phyloP scores from a whole-genome alignment of 2,113 vertebrate genomes.

The Polypterus senegalus region DNA sequence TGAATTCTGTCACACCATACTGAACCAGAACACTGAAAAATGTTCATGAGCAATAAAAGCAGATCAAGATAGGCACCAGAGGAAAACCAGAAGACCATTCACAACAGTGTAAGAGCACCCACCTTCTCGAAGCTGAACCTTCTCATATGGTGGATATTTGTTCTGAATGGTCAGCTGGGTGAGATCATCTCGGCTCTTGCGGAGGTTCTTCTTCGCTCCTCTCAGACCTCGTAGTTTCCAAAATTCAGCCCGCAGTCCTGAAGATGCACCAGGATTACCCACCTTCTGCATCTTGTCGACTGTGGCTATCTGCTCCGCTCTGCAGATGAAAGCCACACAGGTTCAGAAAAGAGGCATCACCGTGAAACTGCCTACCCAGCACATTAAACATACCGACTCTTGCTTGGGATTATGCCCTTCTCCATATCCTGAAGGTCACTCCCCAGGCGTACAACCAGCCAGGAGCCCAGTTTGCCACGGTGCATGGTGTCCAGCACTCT shows the following conservation, averaged over 20 bases:
- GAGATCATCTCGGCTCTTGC: slow-evolving; percentile 74
- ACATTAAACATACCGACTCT: slow-evolving; percentile 46
- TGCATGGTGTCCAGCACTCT: slow-evolving; percentile 86
- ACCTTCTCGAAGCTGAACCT: slow-evolving; percentile 85
- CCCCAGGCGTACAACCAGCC: slow-evolving; percentile 78
- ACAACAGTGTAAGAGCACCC: not conserved
- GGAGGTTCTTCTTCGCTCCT: slow-evolving; percentile 69
- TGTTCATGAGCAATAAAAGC: too few relatives aligned
- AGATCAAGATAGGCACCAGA: too few relatives aligned
- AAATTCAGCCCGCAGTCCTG: slow-evolving; percentile 74
- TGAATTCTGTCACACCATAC: too few relatives aligned
- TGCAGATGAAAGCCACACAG: slow-evolving; percentile 24
- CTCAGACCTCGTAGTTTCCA: slow-evolving; percentile 90
- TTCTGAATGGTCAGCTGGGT: slow-evolving; percentile 83
- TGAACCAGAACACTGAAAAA: too few relatives aligned
- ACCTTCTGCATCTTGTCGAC: slow-evolving; percentile 57
- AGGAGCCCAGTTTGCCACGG: slow-evolving; percentile 61
- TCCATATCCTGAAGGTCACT: slow-evolving; percentile 76
- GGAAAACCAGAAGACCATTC: too few relatives aligned
- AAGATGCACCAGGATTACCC: slow-evolving; percentile 27
- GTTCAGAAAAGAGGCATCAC: not conserved
- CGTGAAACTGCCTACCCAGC: not conserved
- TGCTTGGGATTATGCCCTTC: slow-evolving; percentile 82
- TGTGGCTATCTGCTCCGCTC: slow-evolving; percentile 75
- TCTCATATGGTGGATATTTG: slow-evolving; percentile 81